A percentile compares a stretch with the other conserved stretches of the same genome.
Evolutionary conservation across 2,113 vertebrate genomes (phyloP).

Genomic region (Ptilonorhynchus violaceus): DNA sequence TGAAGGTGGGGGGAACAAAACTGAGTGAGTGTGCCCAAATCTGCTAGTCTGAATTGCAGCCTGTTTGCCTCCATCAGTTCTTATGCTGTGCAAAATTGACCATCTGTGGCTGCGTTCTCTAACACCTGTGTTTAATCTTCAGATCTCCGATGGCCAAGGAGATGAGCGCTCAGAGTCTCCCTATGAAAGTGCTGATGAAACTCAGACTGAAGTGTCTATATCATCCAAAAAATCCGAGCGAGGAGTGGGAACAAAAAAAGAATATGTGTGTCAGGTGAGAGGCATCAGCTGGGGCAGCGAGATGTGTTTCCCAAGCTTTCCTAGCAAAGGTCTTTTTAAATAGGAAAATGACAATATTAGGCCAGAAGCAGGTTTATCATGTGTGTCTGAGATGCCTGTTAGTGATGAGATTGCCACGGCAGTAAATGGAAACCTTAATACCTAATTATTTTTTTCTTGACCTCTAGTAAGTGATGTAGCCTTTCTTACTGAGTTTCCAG

Average conservation of each 20-base stretch:
- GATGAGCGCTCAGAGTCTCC: slow-evolving; percentile 91
- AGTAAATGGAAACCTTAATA: not conserved
- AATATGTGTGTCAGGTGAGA: slow-evolving; percentile 91
- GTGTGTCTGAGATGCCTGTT: not conserved
- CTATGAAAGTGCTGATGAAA: slow-evolving; percentile 88
- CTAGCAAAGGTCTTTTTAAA: not conserved
- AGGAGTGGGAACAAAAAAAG: slow-evolving; percentile 80
- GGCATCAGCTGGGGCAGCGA: not conserved
- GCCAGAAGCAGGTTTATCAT: not conserved
- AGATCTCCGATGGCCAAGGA: slow-evolving; percentile 82
- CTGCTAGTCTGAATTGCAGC: not conserved
- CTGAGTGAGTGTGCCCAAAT: not conserved
- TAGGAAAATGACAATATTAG: not conserved
- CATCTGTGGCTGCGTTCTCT: not conserved
- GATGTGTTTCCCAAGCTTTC: not conserved
- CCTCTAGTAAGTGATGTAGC: not conserved
- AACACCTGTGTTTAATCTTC: slow-evolving; percentile 55
- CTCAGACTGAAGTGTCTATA: slow-evolving; percentile 73
- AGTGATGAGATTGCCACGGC: not conserved
- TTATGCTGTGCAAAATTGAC: not conserved
- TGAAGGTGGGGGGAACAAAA: not conserved
- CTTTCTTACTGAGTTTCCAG: not conserved
- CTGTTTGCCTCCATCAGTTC: not conserved
- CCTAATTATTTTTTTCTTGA: not conserved
- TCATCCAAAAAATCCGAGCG: slow-evolving; percentile 87